Conservation (phyloP, 2,888 invertebrate species). For the Stenodera caucasica region DNA sequence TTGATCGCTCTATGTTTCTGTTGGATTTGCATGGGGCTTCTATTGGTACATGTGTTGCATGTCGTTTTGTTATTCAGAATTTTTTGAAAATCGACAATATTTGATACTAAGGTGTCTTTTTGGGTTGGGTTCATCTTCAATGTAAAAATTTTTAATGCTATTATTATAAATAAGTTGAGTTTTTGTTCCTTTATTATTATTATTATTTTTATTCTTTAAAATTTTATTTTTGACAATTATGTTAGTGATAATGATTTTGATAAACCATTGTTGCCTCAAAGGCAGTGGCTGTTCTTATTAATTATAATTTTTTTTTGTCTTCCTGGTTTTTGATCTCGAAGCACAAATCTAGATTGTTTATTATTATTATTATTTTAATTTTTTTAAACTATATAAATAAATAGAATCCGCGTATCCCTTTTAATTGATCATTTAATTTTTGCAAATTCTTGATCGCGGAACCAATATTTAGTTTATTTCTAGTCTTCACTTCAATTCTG, state of each 20-base stretch:
- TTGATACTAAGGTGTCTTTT: constrained; percentile 47
- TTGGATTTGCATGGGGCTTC: constrained; percentile 51
- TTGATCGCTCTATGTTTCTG: constrained; percentile 42
- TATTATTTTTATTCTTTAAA: constrained; percentile 25
- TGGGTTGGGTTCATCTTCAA: constrained; percentile 49
- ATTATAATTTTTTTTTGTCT: constrained; percentile 47
- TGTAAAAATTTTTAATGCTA: constrained; percentile 29
- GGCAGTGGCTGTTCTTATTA: constrained; percentile 31
- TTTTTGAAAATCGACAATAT: constrained; percentile 20
- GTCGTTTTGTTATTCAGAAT: constrained; percentile 32
- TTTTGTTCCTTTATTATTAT: constrained; percentile 18
- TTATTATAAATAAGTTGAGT: constrained; percentile 16
- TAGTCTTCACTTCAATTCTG: constrained; percentile 19
- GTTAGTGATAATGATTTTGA: constrained; percentile 11
- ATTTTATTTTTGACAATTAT: constrained; percentile 17
- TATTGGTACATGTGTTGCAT: constrained; percentile 48
- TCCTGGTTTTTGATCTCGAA: constrained; percentile 55
- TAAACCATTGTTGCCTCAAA: constrained; percentile 14
- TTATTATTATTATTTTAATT: constrained; percentile 14
- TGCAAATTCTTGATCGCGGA: constrained; percentile 41
- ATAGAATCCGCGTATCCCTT: constrained; percentile 26
- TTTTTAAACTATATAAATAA: constrained; percentile 19
- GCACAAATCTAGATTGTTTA: constrained; percentile 46
- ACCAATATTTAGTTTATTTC: constrained; percentile 44
- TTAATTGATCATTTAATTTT: constrained; percentile 23